Base-by-base conservation (phyloP, 2,888 invertebrate genomes). In the Yponomeuta plumbellus region DNA sequence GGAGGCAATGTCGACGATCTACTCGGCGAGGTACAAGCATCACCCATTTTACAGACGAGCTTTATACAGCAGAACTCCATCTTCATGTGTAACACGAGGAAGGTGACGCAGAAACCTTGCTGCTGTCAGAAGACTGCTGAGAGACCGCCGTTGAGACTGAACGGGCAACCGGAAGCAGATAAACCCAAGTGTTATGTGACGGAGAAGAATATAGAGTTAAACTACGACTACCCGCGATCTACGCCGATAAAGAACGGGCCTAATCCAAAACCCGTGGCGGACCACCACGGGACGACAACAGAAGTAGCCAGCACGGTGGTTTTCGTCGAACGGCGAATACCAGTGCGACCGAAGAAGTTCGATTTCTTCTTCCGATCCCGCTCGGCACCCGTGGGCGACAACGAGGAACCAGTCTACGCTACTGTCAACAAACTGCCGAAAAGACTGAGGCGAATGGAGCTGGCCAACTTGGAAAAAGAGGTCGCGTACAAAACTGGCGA, bases 1-100 rank as follows among this genome's bases (percentile, higher is more conserved):
- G 93, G 93, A 13, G 94, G 94, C 0, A 95, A 95, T 75, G 85
- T 95, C 58, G 95, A 95, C 72, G 94, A 95, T 69, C 82, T 95
- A 61, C 82, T 95, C 0, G 93, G 94, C 68, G 95, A 95, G 69
- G 94, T 95, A 8, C 94, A 94, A 76, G 92, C 93, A 0, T 71
- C 78, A 56, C 84, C 89, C 0, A 78, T 83, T 0, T 84, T 89
- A 71, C 89, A 89, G 68, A 88, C 90, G 2, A 90, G 90, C 0
- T 86, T 78, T 71, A 90, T 91, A 66, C 89, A 91, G 72, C 89
- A 91, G 70, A 91, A 92, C 71, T 91, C 91, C 0, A 86, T 90
- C 26, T 87, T 91, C 72, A 90, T 92, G 88, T 92, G 91, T 73
- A 91, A 91, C 69, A 91, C 91, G 0, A 82, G 80, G 71, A 78